Conservation (phyloP, 2,113 vertebrate species). For the Lasiurus borealis region DNA sequence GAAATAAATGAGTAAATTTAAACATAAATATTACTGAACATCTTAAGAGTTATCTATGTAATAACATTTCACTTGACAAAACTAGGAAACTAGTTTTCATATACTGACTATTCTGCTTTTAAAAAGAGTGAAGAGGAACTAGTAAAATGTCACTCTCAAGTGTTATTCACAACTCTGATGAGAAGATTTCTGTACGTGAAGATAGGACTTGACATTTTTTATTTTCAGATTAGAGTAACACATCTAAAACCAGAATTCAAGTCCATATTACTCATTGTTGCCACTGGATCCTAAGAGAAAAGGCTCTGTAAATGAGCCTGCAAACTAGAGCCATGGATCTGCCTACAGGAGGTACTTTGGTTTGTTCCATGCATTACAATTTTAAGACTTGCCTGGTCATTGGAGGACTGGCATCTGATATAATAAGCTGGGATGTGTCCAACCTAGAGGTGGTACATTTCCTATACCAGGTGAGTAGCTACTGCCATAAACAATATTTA, state of each 20-base stretch:
- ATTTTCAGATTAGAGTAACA: slow-evolving; percentile 48
- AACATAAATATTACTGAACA: not conserved
- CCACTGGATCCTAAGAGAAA: not conserved
- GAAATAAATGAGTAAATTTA: slow-evolving; percentile 62
- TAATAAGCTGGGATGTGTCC: not conserved
- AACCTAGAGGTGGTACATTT: not conserved
- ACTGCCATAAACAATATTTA: slow-evolving; percentile 2
- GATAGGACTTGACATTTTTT: not conserved
- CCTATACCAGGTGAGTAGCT: not conserved
- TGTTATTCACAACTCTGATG: slow-evolving; percentile 37
- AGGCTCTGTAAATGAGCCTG: not conserved
- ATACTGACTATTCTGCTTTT: slow-evolving; percentile 18
- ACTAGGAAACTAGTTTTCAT: not conserved
- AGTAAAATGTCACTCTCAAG: slow-evolving; percentile 49
- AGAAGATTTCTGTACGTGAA: not conserved
- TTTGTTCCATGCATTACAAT: slow-evolving; percentile 20
- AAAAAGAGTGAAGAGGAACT: not conserved
- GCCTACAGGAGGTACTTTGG: not conserved
- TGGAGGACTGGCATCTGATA: not conserved
- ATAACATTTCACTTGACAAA: slow-evolving; percentile 23
- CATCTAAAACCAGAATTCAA: slow-evolving; percentile 47
- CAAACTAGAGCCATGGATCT: slow-evolving; percentile 11
- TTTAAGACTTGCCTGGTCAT: not conserved
- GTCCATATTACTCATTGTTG: not conserved
- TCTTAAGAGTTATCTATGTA: not conserved